Evolutionary conservation across 2,797 vertebrate genomes (phyloP), one percentile per base, ranked within the genome.

Genomic region (Chelidonichthys spinosus): DNA sequence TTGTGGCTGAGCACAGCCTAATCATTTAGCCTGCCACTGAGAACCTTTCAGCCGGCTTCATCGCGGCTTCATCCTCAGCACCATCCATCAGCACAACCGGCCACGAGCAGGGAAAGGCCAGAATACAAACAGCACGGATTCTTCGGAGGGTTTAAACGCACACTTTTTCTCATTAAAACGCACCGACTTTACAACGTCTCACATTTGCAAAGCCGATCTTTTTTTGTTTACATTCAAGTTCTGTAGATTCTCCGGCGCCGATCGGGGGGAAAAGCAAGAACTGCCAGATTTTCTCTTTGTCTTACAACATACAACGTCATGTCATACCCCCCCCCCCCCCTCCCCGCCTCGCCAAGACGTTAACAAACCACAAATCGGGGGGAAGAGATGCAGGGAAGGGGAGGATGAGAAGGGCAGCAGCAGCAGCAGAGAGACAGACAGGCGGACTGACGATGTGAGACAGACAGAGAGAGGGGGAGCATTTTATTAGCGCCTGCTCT

Each of bases 11-110:
- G 82, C 72, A 56, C 74, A 65, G 74, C 18, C 78, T 84, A 78
- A 87, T 91, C 69, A 88, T 84, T 90, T 86, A 87, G 37, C 70
- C 76, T 37, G 70, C 66, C 55, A 72, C 78, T 83, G 82, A 91
- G 81, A 87, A 83, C 63, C 75, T 78, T 83, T 80, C 81, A 76
- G 49, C 37, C 13, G 10, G 69, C 76, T 67, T 56, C 73, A 74
- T 2, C 58, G 59, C 40, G 25, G 25, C 25, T 25, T 25, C 43
- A 46, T 78, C 62, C 61, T 66, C 73, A 58, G 69, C 58, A 7
- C 43, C 85, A 85, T 86, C 83, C 74, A 77, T 85, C 85, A 82
- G 25, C 46, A 52, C 63, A 55, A 60, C 13, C 25, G 42, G n/a
- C 36, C 53, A 32, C 7, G 4, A 50, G 54, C 13, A 32, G 43